Base-by-base conservation (phyloP, 2,113 vertebrate genomes). In the Coptodon rendalli region DNA sequence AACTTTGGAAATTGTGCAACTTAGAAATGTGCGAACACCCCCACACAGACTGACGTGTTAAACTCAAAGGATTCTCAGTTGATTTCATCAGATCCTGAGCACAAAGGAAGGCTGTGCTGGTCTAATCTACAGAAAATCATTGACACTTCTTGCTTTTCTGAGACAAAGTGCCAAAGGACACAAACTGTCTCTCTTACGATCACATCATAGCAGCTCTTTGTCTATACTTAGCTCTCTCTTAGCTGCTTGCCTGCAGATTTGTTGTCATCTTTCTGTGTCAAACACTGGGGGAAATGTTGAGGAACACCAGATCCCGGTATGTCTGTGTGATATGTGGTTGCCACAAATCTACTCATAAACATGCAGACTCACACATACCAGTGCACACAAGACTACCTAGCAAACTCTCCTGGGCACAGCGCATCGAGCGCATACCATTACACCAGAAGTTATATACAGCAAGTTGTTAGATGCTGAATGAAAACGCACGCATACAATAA, bases 331-430 rank as follows among this genome's bases (percentile, higher is more conserved):
- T 82, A 54, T 73, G 52, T 81, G 66, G 52, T 50, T 82, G 29
- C 29, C 71, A 87, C 38, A 95, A 2, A 87, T 90, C 95, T 87
- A 83, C 86, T 85, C 88, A 95, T 89, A 87, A 90, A 89, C 90
- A 81, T 79, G 24, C 50, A 48, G 36, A 52, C 81, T 56, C 63
- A 48, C 54, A 73, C 29, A 85, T 22, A 83, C 38, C 34, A 76
- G 27, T 54, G 81, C 50, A 57, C 79, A 80, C 53, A 86, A 13
- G 5, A 24, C 83, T 14, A 61, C 19, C 24, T 38, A 14, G 81
- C 16, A 88, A 34, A 84, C 54, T 71, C n/a, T 54, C 45, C 50
- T 54, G 61, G 31, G 34, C 40, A 7, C 54, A 80, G 86, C 48
- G 71, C 40, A 76, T 4, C 13, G 40, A 48, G 22, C 19, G 27